Percentiles rank a stretch among this genome's conserved stretches.
Evolutionary conservation across 2,797 vertebrate genomes (phyloP).

Genomic region (Esox masquinongy): DNA sequence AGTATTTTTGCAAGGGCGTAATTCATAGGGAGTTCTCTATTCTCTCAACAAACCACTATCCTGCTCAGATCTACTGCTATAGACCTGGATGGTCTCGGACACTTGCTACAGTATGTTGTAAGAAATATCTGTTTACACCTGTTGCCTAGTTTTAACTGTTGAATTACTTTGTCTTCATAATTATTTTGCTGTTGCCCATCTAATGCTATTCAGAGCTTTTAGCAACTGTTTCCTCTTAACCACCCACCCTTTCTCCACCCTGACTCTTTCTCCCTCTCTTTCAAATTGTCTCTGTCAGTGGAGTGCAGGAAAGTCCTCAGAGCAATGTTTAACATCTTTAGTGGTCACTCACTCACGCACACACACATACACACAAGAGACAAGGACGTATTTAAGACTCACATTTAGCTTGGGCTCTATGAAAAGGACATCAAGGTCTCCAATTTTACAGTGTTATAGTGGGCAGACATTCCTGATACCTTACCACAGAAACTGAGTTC

Average conservation of each 20-base stretch:
- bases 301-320: constrained; percentile 1
- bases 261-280: not conserved
- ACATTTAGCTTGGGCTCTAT: constrained; percentile 28
- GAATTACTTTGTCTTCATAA: not conserved
- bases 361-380: not conserved
- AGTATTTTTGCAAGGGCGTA: not conserved
- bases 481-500: constrained; percentile 20
- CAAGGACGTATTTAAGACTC: not conserved
- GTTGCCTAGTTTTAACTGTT: not conserved
- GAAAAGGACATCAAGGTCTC: constrained; percentile 36
- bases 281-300: not conserved
- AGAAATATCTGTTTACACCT: not conserved
- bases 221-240: not conserved
- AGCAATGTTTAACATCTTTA: not conserved
- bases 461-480: constrained; percentile 32
- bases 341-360: not conserved
- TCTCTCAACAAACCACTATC: not conserved
- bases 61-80: not conserved
- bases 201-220: not conserved
- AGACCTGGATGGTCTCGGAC: not conserved
- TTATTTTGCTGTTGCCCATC: not conserved
- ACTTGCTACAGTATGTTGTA: not conserved
- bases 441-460: not conserved
- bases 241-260: not conserved
- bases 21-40: not conserved